These are phyloP conservation scores for Decapterus maruadsi DNA, from an alignment of 2,797 vertebrate species.

Conservation along the genomic window DNA sequence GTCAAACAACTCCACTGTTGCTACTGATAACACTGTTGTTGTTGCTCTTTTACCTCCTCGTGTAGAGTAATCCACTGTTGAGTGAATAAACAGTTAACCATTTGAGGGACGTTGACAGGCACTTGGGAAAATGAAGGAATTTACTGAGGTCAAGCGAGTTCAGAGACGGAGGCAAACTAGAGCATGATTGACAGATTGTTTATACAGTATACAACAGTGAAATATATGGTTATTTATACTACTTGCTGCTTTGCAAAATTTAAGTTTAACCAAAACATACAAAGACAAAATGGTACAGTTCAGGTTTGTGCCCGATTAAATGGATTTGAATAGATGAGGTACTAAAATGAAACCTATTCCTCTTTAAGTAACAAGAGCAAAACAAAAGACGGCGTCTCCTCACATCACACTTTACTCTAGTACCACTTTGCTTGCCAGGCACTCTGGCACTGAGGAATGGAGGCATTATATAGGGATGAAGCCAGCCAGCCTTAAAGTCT, in stretches of 20 bases:
- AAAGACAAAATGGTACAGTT: background rate
- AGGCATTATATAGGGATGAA: constrained; percentile 62
- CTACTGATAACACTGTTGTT: constrained; percentile 25
- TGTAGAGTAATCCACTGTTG: background rate
- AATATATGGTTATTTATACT: background rate
- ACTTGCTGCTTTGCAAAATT: background rate
- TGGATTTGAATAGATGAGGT: constrained; percentile 18
- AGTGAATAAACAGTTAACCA: background rate
- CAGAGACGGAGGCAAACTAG: background rate
- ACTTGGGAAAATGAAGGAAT: background rate
- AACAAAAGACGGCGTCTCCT: constrained; percentile 54
- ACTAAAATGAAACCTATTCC: constrained; percentile 24
- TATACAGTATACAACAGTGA: background rate
- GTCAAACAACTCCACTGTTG: constrained; percentile 23
- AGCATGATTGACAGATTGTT: background rate
- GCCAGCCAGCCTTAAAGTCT: constrained; percentile 70
- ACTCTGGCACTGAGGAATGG: constrained; percentile 44
- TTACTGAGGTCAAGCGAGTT: constrained; percentile 5
- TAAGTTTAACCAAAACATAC: background rate
- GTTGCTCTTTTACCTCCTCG: background rate
- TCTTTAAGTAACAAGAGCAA: constrained; percentile 30
- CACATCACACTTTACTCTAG: constrained; percentile 50
- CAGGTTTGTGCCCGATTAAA: background rate
- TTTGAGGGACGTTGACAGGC: background rate
- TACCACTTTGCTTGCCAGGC: constrained; percentile 59